These are phyloP conservation scores for Beroe ovata DNA, from an alignment of 37 sponge, comb jelly and placozoan species.

Conservation along the genomic window DNA sequence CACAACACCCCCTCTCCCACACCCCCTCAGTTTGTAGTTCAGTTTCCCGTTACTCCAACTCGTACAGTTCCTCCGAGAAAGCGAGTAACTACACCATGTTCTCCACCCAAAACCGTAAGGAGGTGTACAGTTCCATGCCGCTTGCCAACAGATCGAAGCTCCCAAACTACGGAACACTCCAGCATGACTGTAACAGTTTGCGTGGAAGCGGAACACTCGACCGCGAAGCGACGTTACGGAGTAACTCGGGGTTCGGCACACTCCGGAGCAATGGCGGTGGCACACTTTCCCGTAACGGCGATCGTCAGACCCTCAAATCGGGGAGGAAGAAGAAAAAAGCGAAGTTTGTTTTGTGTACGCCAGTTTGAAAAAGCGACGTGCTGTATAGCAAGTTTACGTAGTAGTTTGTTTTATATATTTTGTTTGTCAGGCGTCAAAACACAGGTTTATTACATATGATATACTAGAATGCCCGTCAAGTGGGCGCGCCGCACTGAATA, in stretches of 20 bases:
- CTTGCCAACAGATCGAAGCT: background rate
- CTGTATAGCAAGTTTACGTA: too few species aligned
- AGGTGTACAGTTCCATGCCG: background rate
- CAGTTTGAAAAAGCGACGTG: conserved; percentile 26
- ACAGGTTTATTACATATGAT: too few species aligned
- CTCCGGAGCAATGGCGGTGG: background rate
- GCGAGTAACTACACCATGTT: conserved; percentile 67
- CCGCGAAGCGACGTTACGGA: background rate
- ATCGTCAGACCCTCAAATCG: conserved; percentile 1
- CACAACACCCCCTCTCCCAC: background rate
- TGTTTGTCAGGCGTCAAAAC: too few species aligned
- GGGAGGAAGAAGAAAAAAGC: conserved; percentile 4
- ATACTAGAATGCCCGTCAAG: too few species aligned
- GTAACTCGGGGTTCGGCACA: background rate
- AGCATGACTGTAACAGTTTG: background rate
- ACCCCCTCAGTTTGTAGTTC: conserved; percentile 55
- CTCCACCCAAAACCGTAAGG: conserved; percentile 6
- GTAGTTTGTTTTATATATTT: too few species aligned
- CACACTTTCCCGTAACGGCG: background rate
- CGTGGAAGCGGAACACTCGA: background rate
- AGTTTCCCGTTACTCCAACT: conserved; percentile 42
- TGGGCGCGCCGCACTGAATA: too few species aligned
- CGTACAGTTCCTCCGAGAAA: conserved; percentile 59
- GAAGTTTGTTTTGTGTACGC: conserved; percentile 46
- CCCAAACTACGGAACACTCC: background rate